These are phyloP conservation scores for Pristionchus entomophagus DNA, from an alignment of 2,888 invertebrate genomes.

Conservation along the genomic window DNA sequence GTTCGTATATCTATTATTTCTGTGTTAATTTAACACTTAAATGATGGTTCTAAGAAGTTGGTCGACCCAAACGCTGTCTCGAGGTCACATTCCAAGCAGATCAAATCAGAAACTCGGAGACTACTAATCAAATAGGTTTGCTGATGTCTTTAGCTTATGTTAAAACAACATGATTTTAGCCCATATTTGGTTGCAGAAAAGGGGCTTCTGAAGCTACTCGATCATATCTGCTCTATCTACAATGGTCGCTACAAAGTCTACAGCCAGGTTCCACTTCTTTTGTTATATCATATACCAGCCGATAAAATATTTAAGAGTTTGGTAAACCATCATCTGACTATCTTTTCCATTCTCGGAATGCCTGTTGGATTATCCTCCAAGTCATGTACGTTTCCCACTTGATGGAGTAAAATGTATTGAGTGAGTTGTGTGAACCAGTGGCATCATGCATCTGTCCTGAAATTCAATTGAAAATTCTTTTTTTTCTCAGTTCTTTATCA, in stretches of 20 bases:
- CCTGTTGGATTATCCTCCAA: not conserved
- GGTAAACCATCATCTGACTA: not conserved
- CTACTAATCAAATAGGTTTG: not conserved
- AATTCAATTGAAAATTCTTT: not conserved
- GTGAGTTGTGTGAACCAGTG: not conserved
- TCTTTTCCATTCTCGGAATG: slow-evolving; percentile 18
- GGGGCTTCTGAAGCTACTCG: not conserved
- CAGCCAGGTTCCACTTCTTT: not conserved
- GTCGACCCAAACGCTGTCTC: not conserved
- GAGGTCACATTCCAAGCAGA: not conserved
- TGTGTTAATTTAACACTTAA: not conserved
- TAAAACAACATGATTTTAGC: not conserved
- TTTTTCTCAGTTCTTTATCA: not conserved
- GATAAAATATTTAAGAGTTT: not conserved
- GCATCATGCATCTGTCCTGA: not conserved
- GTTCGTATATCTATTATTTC: not conserved
- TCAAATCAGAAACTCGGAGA: not conserved
- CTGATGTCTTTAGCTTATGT: not conserved
- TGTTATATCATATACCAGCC: not conserved
- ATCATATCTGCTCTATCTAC: not conserved
- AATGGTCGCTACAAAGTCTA: not conserved
- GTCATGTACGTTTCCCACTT: not conserved
- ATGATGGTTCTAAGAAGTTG: not conserved
- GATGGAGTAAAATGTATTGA: not conserved
- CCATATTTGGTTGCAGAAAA: not conserved